These are phyloP conservation scores for Rhynchotus rufescens DNA, from an alignment of 2,797 vertebrate species.

Conservation along the genomic window DNA sequence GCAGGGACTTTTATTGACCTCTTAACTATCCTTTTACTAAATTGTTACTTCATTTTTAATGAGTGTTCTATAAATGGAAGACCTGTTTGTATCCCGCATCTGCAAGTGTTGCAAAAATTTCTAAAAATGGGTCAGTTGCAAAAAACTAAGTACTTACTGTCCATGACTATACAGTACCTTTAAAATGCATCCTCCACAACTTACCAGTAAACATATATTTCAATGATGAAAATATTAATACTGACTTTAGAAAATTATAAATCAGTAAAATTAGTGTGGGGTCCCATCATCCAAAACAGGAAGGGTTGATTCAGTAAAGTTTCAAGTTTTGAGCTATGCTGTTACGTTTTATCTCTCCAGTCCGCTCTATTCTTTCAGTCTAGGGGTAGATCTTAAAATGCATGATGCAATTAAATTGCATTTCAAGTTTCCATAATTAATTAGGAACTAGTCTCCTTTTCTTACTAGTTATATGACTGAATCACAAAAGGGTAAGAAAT, in stretches of 20 bases:
- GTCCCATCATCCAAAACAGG: background rate
- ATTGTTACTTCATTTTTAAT: slow-evolving; percentile 54
- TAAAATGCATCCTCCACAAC: background rate
- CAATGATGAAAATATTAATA: background rate
- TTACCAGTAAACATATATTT: background rate
- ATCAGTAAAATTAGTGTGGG: background rate
- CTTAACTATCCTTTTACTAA: slow-evolving; percentile 2
- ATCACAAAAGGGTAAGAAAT: background rate
- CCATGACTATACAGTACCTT: background rate
- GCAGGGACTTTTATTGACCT: background rate
- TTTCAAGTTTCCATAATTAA: background rate
- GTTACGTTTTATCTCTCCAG: background rate
- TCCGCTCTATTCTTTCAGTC: background rate
- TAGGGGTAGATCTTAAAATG: background rate
- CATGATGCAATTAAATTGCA: background rate
- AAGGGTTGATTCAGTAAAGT: background rate
- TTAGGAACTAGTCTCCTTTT: background rate
- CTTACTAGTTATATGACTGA: background rate
- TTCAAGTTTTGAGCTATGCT: background rate
- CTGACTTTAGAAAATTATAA: background rate
- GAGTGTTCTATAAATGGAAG: background rate
- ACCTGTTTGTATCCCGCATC: slow-evolving; percentile 21
- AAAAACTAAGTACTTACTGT: background rate
- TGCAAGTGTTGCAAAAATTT: slow-evolving; percentile 29
- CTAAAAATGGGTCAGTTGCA: slow-evolving; percentile 33